Base-by-base conservation (phyloP, 2,113 vertebrate species). In the Percopsis transmontana region DNA sequence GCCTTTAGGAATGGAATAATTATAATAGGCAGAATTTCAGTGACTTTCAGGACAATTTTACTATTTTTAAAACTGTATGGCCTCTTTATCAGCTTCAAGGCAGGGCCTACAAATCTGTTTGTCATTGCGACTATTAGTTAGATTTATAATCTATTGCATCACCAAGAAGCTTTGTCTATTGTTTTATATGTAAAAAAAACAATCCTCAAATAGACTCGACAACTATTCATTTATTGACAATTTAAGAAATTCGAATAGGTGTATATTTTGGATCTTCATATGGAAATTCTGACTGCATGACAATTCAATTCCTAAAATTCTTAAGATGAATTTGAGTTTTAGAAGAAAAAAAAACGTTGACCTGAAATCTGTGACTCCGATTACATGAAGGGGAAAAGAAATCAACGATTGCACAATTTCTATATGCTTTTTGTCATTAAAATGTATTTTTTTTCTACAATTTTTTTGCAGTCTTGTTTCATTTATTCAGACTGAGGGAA, bases 391-490 rank as follows among this genome's bases (percentile, higher is more conserved):
- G 92, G 91, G 76, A 74, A 91, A 92, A 93, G 89, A 94, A 96
- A 95, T 77, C 70, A 88, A 83, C 80, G 92, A 89, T 91, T 98
- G 95, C 96, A 98, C 96, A 97, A 90, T 95, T 93, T 92, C 95
- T 95, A 91, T 76, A 94, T 94, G 94, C 95, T 93, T 92, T 95
- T 94, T 96, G 92, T 97, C 96, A 97, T 97, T 97, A 95, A 95
- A 96, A 94, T 90, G 90, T 91, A 91, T 92, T 89, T 87, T 83
- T 91, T 91, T 92, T 92, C 76, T 90, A 89, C 56, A 80, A 77
- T 60, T 57, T 48, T 23, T 41, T 54, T 73, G 73, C 59, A 65
- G 83, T 89, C 79, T 80, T 50, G 77, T 76, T 72, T 74, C 74
- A 64, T 74, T 87, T 70, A 58, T 86, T 89, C 24, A 77, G 66